A percentile compares a stretch with the other conserved stretches of the same genome.
Evolutionary conservation across 1,140 invertebrate genomes (phyloP).

Genomic region (Saxidomus purpurata): DNA sequence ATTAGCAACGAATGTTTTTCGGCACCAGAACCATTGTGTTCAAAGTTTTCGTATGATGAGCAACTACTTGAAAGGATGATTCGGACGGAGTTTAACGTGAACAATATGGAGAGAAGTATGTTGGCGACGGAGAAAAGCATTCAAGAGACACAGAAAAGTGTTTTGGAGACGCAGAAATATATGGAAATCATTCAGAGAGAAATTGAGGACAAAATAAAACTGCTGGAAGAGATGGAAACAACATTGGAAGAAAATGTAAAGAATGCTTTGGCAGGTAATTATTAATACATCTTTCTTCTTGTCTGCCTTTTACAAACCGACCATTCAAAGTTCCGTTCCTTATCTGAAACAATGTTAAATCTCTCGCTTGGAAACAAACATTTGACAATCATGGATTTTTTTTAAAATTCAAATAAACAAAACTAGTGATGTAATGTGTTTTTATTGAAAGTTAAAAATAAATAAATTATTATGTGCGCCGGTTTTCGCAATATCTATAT

Average conservation of each 20-base stretch:
- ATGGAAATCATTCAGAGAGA: not conserved
- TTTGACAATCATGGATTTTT: too few relatives aligned
- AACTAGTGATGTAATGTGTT: too few relatives aligned
- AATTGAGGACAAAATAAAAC: not conserved
- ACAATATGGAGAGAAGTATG: not conserved
- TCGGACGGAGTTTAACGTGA: not conserved
- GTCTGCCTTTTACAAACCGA: too few relatives aligned
- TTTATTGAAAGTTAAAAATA: too few relatives aligned
- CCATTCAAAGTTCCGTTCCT: too few relatives aligned
- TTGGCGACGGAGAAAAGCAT: not conserved
- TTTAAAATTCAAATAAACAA: too few relatives aligned
- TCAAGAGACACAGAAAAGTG: not conserved
- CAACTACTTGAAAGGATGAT: slow-evolving; percentile 5
- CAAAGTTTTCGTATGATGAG: slow-evolving; percentile 16
- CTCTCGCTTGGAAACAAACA: too few relatives aligned
- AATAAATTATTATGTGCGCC: too few relatives aligned
- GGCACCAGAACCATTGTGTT: slow-evolving; percentile 1
- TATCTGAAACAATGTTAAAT: too few relatives aligned
- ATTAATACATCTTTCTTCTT: not conserved
- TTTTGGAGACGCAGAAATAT: not conserved
- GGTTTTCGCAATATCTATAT: too few relatives aligned
- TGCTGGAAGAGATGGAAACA: not conserved
- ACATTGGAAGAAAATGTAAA: not conserved
- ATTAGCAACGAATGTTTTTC: not conserved
- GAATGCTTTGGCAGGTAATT: not conserved